Percentiles rank a stretch among this genome's conserved stretches.
Evolutionary conservation across 2,797 vertebrate species (phyloP).

Genomic region (Varecia variegata): DNA sequence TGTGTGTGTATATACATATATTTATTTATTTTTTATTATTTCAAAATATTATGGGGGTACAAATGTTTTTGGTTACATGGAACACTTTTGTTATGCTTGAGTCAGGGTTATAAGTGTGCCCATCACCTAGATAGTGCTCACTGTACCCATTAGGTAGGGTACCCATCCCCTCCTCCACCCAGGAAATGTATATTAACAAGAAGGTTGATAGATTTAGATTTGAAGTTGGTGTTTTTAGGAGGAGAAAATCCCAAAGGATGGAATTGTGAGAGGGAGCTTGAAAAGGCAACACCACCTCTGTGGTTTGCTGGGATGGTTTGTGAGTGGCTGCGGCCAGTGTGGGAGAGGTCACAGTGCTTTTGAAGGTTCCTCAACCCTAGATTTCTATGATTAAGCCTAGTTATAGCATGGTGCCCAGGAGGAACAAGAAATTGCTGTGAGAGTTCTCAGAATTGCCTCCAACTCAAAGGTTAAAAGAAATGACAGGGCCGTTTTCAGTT

Average conservation of each 20-base stretch:
- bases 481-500: constrained; percentile 2
- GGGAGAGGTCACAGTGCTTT: background rate
- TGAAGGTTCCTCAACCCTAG: background rate
- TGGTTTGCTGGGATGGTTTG: background rate
- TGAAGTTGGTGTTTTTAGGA: background rate
- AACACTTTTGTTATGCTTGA: too few relatives aligned
- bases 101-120: too few relatives aligned
- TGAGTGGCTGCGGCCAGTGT: background rate
- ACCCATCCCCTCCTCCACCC: too few relatives aligned
- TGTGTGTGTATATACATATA: too few relatives aligned
- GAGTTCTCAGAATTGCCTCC: constrained; percentile 30
- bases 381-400: constrained; percentile 22
- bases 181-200: background rate
- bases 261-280: background rate
- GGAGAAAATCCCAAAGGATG: background rate
- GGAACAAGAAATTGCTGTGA: background rate
- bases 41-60: too few relatives aligned
- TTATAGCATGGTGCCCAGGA: background rate
- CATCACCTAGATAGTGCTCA: too few relatives aligned
- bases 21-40: too few relatives aligned
- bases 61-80: too few relatives aligned
- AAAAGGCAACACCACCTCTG: background rate
- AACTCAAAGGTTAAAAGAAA: constrained; percentile 51
- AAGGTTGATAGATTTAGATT: constrained; percentile 22
- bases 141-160: too few relatives aligned